These are phyloP conservation scores for Cyphomyrus discorhynchus DNA, from an alignment of 2,113 vertebrate genomes.

Conservation along the genomic window DNA sequence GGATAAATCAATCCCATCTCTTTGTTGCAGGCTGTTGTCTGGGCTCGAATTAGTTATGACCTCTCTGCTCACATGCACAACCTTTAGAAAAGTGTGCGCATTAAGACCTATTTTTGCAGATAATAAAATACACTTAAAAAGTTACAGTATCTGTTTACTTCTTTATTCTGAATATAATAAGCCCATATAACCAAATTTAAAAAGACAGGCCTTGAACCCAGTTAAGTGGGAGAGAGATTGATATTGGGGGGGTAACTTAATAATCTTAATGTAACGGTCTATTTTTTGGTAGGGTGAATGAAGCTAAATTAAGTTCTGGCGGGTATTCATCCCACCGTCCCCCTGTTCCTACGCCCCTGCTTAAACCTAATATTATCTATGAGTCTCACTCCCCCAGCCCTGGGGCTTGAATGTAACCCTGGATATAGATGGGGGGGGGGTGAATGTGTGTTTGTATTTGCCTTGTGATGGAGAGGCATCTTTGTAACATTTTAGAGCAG, in stretches of 20 bases:
- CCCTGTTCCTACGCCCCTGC: background rate
- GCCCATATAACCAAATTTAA: background rate
- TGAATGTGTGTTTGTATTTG: background rate
- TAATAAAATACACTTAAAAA: background rate
- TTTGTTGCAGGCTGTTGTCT: background rate
- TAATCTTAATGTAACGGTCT: background rate
- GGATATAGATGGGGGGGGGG: background rate
- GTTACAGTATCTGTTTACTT: background rate
- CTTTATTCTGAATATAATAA: background rate
- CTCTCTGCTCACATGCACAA: background rate
- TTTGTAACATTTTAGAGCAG: background rate
- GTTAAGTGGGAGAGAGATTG: background rate
- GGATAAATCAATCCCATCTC: background rate
- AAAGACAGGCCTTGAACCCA: background rate
- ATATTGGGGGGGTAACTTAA: background rate
- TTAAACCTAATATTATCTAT: background rate
- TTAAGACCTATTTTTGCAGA: background rate
- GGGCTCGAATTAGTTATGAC: background rate
- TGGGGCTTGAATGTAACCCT: background rate
- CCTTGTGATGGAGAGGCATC: background rate
- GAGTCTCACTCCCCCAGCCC: background rate
- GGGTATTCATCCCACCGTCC: background rate
- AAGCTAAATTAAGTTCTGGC: background rate
- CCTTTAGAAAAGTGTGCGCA: background rate
- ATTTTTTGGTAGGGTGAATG: background rate